Evolutionary conservation across 2,888 invertebrate species (phyloP).

Genomic region (Lasioglossum pauxillum): DNA sequence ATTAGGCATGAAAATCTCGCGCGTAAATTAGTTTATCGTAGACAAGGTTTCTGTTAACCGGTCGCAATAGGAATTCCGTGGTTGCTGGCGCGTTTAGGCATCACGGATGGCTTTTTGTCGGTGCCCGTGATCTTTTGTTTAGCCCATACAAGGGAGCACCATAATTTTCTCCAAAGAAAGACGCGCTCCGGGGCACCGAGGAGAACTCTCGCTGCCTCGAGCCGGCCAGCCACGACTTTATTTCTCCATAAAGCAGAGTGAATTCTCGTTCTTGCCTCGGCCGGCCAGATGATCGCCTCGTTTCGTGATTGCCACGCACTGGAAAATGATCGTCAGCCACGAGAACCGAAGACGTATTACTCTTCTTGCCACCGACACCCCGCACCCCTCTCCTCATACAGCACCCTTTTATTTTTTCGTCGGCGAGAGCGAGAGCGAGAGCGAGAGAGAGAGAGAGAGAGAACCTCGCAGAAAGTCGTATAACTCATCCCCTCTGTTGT

Average conservation of each 20-base stretch:
- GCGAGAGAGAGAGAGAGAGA: background rate
- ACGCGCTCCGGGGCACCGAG: conserved; percentile 24
- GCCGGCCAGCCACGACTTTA: conserved; percentile 49
- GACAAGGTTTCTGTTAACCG: conserved; percentile 30
- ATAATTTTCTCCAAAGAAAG: conserved; percentile 63
- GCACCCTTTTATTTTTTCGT: background rate
- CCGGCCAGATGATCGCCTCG: conserved; percentile 60
- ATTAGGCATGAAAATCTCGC: background rate
- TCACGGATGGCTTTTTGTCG: conserved; percentile 46
- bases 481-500: background rate
- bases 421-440: background rate
- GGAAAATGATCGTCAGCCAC: conserved; percentile 57
- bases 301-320: conserved; percentile 68
- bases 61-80: conserved; percentile 32
- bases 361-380: conserved; percentile 47
- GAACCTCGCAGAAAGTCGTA: background rate
- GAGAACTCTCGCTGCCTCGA: conserved; percentile 25
- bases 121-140: conserved; percentile 59
- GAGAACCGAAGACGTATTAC: conserved; percentile 56
- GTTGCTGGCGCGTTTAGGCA: conserved; percentile 47
- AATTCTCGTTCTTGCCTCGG: conserved; percentile 64
- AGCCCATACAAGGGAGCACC: conserved; percentile 57
- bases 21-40: conserved; percentile 35
- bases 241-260: conserved; percentile 66
- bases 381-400: background rate